Base-by-base conservation (phyloP, 2,113 vertebrate genomes). In the Protomyctophum bolini region DNA sequence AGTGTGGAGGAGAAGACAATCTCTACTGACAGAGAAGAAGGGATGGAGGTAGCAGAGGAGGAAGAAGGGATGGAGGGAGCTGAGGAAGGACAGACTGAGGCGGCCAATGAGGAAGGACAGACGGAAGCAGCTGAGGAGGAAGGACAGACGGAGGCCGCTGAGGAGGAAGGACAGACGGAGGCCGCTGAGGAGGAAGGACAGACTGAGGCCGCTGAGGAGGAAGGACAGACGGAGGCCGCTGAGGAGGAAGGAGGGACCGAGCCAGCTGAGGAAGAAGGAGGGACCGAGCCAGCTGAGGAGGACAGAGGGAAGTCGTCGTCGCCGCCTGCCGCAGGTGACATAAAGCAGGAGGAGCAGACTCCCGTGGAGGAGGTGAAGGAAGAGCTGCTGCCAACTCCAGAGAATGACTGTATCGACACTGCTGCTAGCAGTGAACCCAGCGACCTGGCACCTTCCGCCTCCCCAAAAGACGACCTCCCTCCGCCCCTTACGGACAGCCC, bases 401-500 rank as follows among this genome's bases (percentile, higher is more conserved):
- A 41, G 33, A 33, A 33, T 41, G 33, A 41, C 5, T 3, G 33
- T 41, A 41, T 41, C 33, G 33, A 41, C 33, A 50, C 60, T 6
- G 52, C 64, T 9, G 71, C 56, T 14, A 62, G 6, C 1, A 60
- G 45, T 8, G 64, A 84, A 29, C 51, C 63, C 47, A 73, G 71
- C 29, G 80, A 75, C 0, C n/a, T 45, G 14, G 52, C 28, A 4
- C 41, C 66, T 15, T 6, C 58, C 3, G 47, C 41, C 65, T 76
- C 70, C 45, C 49, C 59, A 0, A 60, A 76, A 54, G 77, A 81
- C 48, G 79, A 86, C 21, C 70, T 10, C 9, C 63, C 55, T 29
- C 69, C 67, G 3, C 33, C 73, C 7, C 51, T 66, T 2, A 6
- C 48, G 10, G 81, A 87, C 51, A 57, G 61, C 8, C 29, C 70